Evolutionary conservation across 2,113 vertebrate species (phyloP), one percentile per base, ranked within the genome.

Genomic region (Zapus hudsonius): DNA sequence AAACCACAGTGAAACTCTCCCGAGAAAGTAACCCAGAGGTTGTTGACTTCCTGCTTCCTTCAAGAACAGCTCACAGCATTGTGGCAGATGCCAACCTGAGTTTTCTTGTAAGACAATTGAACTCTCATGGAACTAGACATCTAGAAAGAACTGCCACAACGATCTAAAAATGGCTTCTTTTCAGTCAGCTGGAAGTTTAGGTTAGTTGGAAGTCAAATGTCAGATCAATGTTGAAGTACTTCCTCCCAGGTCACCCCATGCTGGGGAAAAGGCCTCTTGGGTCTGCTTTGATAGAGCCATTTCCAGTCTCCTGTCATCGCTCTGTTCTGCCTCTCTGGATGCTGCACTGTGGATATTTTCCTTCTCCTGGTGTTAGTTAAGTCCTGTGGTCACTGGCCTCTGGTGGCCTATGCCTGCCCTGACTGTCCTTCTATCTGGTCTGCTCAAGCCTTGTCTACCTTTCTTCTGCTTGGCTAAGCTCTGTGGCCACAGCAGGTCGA

Each of bases 251-350:
- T 84, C 84, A 67, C 76, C 73, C 44, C 69, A 42, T 33, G 64
- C 91, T 95, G 67, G 64, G 80, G 82, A 74, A 89, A 29, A 25
- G 9, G 27, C 38, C 59, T 40, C 82, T 33, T 4, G 15, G 67
- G 63, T 83, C 91, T 96, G 84, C 42, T 89, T 31, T 66, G 81
- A 76, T 52, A 75, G 10, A 31, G 61, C 13, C n/a, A 1, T 38
- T 61, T 15, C 90, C 40, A 29, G 57, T 59, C 69, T 67, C 78
- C 92, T 93, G 90, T 96, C 92, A 95, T 95, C 92, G 16, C 90
- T 38, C 57, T 17, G 3, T 79, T 87, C 69, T 91, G 84, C 19
- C 52, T 44, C 55, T 95, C 79, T 23, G 5, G 79, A 89, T 67
- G 27, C 64, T 80, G 36, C 13, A 52, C 44, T 80, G 29, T 64